These are phyloP conservation scores for Perdita meconis DNA, from an alignment of 2,888 invertebrate species.

Conservation along the genomic window DNA sequence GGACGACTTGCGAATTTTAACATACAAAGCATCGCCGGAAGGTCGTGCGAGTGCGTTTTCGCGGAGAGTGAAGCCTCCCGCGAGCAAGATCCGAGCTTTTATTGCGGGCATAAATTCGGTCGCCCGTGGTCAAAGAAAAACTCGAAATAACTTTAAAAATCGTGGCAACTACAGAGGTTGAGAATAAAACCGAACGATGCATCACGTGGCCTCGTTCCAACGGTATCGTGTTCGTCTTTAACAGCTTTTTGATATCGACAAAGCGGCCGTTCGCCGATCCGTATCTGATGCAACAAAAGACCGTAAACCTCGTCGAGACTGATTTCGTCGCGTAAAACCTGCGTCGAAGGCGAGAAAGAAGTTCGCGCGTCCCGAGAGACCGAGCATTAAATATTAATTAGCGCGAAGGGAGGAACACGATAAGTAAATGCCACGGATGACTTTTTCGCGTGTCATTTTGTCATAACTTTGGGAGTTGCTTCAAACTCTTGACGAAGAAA, in stretches of 20 bases:
- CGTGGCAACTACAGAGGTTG: neutral
- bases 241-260: conserved; percentile 20
- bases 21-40: conserved; percentile 11
- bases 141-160: conserved; percentile 13
- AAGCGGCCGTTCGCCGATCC: neutral
- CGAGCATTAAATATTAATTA: neutral
- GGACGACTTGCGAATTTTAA: conserved; percentile 30
- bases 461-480: too few relatives aligned
- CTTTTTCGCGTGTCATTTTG: too few relatives aligned
- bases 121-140: neutral
- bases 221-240: conserved; percentile 19
- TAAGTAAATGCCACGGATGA: too few relatives aligned
- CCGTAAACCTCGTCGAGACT: conserved; percentile 25
- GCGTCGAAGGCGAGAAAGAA: neutral
- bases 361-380: neutral
- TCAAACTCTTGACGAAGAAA: neutral
- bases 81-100: conserved; percentile 24
- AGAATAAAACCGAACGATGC: conserved; percentile 18
- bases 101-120: conserved; percentile 30
- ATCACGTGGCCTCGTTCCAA: conserved; percentile 15
- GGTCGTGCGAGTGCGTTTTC: conserved; percentile 9
- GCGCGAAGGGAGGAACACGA: neutral
- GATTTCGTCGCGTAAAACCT: conserved; percentile 38
- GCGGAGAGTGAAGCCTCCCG: conserved; percentile 2
- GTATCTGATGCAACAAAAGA: conserved; percentile 27